A percentile compares a stretch with the other conserved stretches of the same genome.
These are phyloP conservation scores for Pseudorectes ferrugineus DNA, from an alignment of 2,113 vertebrate genomes.

Conservation along the genomic window DNA sequence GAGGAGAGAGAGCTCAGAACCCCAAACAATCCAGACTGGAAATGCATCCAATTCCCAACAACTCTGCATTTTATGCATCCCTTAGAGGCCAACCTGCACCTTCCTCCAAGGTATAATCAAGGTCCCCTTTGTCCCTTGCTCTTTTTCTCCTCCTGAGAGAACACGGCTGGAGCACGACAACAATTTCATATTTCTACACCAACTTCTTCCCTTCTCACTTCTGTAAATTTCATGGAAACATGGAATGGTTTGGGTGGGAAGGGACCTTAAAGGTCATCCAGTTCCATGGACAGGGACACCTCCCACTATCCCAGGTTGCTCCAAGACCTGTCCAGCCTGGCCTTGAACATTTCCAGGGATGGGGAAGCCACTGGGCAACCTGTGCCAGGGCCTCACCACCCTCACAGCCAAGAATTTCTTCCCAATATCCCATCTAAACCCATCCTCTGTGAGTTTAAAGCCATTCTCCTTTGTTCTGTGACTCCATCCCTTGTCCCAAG, in stretches of 20 bases:
- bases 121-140: neutral
- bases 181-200: neutral
- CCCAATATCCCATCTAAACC: neutral
- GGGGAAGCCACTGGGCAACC: fast-evolving
- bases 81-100: neutral
- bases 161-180: fast-evolving
- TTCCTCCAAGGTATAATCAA: neutral
- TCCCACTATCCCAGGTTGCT: neutral
- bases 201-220: neutral
- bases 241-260: neutral
- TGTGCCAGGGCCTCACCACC: fast-evolving
- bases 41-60: neutral
- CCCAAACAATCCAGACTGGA: neutral
- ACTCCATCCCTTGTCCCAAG: fast-evolving
- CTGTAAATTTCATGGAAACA: too few relatives aligned
- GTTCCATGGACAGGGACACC: neutral
- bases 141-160: neutral
- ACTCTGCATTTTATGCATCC: neutral
- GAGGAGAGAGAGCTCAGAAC: neutral
- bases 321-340: fast-evolving
- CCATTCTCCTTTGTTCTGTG: fast-evolving
- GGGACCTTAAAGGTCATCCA: too few relatives aligned
- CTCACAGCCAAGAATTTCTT: fast-evolving
- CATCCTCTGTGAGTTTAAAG: fast-evolving
- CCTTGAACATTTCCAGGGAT: neutral